Evolutionary conservation across 2,113 vertebrate species (phyloP).

Genomic region (Passerina amoena): DNA sequence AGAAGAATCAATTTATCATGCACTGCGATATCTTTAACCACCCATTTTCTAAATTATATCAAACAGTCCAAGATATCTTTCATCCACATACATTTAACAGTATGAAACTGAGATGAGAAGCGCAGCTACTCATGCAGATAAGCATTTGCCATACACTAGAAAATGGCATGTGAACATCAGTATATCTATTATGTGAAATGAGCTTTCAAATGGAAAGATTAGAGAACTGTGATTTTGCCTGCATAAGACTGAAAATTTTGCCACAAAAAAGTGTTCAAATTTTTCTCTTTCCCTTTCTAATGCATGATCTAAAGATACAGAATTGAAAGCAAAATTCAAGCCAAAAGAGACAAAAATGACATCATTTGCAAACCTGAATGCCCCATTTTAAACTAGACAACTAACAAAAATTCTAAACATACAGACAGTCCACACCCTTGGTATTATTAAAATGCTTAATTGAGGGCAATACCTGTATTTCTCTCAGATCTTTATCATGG

Average conservation of each 20-base stretch:
- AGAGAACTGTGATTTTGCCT: neutral
- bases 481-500: constrained; percentile 96
- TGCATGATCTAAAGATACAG: neutral
- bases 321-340: neutral
- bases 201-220: neutral
- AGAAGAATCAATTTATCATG: neutral
- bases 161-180: neutral
- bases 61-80: neutral
- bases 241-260: neutral
- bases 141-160: neutral
- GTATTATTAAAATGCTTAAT: neutral
- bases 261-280: neutral
- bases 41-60: neutral
- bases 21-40: neutral
- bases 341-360: neutral
- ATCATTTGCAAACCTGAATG: neutral
- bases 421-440: neutral
- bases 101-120: neutral
- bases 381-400: neutral
- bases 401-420: neutral
- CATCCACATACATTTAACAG: neutral
- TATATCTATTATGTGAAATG: neutral
- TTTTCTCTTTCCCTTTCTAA: neutral
- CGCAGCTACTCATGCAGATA: neutral
- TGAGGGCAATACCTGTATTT: constrained; percentile 86